Evolutionary conservation across 2,888 invertebrate genomes (phyloP), one percentile per base, ranked within the genome.

Genomic region (Acleris emargana): DNA sequence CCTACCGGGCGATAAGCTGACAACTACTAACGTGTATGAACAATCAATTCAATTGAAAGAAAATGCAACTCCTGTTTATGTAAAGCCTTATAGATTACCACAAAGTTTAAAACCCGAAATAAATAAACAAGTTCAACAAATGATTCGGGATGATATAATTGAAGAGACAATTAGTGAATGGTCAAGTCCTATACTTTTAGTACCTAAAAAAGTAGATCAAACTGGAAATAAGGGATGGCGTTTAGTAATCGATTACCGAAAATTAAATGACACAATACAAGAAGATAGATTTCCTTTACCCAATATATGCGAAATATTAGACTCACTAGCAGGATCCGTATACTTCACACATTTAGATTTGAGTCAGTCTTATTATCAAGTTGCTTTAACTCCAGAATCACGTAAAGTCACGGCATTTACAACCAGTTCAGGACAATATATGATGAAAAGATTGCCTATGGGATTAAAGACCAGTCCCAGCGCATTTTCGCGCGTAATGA

Each of bases 361-460:
- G 20, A 22, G 18, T 54, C 62, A 62, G 28, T 43, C 54, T 6
- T 67, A 59, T 25, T 67, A 67, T 18, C 62, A 67, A 28, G 18
- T 50, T 20, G 32, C 17, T 9, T 67, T 58, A 9, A 42, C 32
- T 7, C 20, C 42, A 25, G 47, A 59, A 3, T 54, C 50, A 53
- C 51, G 67, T 22, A 54, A 62, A 43, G 22, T 42, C 11, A 68
- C 68, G 17, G 59, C 64, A 6, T 69, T 69, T 42, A 67, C 62
- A 3, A 64, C 63, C n/a, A 47, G 32, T 25, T 13, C 45, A 18
- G 28, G 28, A 1, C 62, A 64, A 42, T 69, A 62, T 28, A 57
- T 59, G 38, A 62, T 69, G 62, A 63, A 61, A n/a, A 43, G 61
- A 42, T 17, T 53, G 2, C 61, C 61, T 18, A 61, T 61, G 61